Conservation (phyloP, 2,888 invertebrate species). For the Zygaena filipendulae region DNA sequence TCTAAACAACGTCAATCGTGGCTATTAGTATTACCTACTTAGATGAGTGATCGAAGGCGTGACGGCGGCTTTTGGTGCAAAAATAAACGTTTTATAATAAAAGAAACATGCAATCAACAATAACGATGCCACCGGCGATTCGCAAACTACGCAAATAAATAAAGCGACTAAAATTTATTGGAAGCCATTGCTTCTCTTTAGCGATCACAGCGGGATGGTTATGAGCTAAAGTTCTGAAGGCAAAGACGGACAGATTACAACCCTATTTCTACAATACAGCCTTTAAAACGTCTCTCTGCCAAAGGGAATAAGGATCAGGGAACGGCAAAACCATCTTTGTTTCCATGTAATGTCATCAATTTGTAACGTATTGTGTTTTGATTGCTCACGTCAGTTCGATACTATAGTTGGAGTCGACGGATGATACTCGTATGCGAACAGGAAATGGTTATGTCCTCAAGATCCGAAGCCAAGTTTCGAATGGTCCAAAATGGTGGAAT, state of each 20-base stretch:
- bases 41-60: too few relatives aligned
- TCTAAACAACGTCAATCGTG: too few relatives aligned
- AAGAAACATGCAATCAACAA: too few relatives aligned
- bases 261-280: constrained; percentile 15
- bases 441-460: constrained; percentile 51
- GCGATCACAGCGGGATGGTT: constrained; percentile 49
- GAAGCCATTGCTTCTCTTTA: constrained; percentile 39
- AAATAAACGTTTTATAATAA: too few relatives aligned
- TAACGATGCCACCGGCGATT: constrained; percentile 21
- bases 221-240: constrained; percentile 44
- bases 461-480: constrained; percentile 44
- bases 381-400: constrained; percentile 50
- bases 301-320: too few relatives aligned
- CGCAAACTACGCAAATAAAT: constrained; percentile 30
- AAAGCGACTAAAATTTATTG: constrained; percentile 36
- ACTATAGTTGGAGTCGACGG: constrained; percentile 43
- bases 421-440: constrained; percentile 24
- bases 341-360: constrained; percentile 43
- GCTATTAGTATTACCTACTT: too few relatives aligned
- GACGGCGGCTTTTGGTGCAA: too few relatives aligned
- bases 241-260: constrained; percentile 24
- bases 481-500: constrained; percentile 33
- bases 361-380: constrained; percentile 67
- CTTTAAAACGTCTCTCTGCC: too few relatives aligned
- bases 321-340: constrained; percentile 17